phyloP scores from a whole-genome alignment of 2,113 vertebrate species.

The Hippocampus mohnikei region DNA sequence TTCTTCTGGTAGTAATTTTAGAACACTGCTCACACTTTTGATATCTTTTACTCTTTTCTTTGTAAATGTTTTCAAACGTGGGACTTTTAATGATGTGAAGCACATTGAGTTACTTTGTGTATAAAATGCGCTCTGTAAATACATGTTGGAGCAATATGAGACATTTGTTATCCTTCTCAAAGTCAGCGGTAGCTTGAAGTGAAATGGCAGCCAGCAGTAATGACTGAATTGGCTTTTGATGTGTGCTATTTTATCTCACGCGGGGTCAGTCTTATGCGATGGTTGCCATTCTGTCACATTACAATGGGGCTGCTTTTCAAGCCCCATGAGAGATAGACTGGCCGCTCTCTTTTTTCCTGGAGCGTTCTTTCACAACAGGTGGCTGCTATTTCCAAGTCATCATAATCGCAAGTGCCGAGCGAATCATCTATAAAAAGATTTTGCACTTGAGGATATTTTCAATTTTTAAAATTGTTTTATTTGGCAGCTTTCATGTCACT shows the following conservation, averaged over 20 bases:
- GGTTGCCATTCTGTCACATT: background rate
- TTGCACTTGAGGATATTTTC: constrained; percentile 2
- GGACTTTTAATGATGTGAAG: no score
- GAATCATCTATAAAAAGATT: constrained; percentile 40
- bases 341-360: constrained; percentile 6
- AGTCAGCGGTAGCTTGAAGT: background rate
- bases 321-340: constrained; percentile 1
- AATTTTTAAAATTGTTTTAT: background rate
- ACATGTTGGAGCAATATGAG: background rate
- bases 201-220: background rate
- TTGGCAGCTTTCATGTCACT: constrained; percentile 7
- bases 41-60: no score
- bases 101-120: no score
- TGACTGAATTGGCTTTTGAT: background rate
- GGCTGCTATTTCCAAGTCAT: constrained; percentile 48
- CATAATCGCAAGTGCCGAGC: constrained; percentile 16
- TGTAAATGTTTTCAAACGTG: no score
- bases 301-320: constrained; percentile 9
- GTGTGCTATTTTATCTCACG: background rate
- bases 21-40: no score
- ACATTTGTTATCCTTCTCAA: background rate
- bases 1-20: no score
- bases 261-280: background rate
- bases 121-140: no score
- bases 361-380: constrained; percentile 48